These are phyloP conservation scores for Halictus ligatus DNA, from an alignment of 2,888 invertebrate species.

Conservation along the genomic window DNA sequence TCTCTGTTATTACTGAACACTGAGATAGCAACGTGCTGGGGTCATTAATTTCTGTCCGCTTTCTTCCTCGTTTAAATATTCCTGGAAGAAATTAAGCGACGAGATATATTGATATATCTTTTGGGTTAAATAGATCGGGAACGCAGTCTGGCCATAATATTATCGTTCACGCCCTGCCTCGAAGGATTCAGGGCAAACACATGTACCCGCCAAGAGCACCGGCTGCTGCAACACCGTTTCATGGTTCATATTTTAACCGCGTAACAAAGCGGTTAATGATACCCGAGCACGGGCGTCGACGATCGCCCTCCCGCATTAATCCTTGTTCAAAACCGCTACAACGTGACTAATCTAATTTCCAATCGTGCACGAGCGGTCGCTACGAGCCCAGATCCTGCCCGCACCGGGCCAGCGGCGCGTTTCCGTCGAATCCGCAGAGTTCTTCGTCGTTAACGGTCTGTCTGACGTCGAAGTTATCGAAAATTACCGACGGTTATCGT, in stretches of 20 bases:
- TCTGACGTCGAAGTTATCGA: slow-evolving; percentile 69
- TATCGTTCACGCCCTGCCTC: background rate
- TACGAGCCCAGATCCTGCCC: slow-evolving; percentile 33
- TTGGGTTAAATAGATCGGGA: background rate
- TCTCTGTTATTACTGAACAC: too few species aligned
- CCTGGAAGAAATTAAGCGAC: background rate
- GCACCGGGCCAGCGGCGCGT: slow-evolving; percentile 31
- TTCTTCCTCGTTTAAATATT: background rate
- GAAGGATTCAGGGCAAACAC: background rate
- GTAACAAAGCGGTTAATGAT: slow-evolving; percentile 33
- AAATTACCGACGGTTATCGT: slow-evolving; percentile 64
- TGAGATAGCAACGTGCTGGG: too few species aligned
- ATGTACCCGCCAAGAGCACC: slow-evolving; percentile 9
- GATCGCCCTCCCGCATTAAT: slow-evolving; percentile 59
- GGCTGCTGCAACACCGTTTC: slow-evolving; percentile 10
- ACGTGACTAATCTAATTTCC: slow-evolving; percentile 80
- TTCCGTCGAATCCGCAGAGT: slow-evolving; percentile 74
- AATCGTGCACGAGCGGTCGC: slow-evolving; percentile 69
- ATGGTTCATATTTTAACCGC: slow-evolving; percentile 37
- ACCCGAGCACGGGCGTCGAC: slow-evolving; percentile 30
- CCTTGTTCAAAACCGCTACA: slow-evolving; percentile 74
- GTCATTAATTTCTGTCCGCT: background rate
- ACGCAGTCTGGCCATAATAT: background rate
- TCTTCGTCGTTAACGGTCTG: slow-evolving; percentile 53
- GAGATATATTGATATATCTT: background rate